phyloP scores from a whole-genome alignment of 1,140 invertebrate species.

The Trachymyrmex cornetzi region DNA sequence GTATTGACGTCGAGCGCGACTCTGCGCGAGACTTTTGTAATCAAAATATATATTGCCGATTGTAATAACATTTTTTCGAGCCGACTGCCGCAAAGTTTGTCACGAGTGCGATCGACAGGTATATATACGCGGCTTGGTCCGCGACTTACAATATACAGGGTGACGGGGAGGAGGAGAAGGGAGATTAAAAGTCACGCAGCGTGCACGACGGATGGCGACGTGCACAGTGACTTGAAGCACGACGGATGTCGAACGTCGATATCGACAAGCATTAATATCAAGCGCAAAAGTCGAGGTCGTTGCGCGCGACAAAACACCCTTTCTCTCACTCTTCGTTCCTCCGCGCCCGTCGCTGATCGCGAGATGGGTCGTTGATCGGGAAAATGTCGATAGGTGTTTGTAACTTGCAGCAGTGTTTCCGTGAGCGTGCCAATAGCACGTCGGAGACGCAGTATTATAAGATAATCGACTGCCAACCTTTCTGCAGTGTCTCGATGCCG shows the following conservation, averaged over 20 bases:
- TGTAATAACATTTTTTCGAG: not conserved
- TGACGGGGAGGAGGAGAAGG: not conserved
- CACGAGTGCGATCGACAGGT: slow-evolving; percentile 49
- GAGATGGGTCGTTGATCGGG: slow-evolving; percentile 56
- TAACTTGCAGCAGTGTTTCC: slow-evolving; percentile 52
- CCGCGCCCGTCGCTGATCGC: slow-evolving; percentile 21
- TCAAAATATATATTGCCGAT: slow-evolving; percentile 24
- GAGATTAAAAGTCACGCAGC: slow-evolving; percentile 60
- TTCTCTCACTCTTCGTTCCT: slow-evolving; percentile 41
- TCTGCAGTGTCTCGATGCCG: slow-evolving; percentile 34
- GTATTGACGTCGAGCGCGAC: not conserved
- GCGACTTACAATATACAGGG: slow-evolving; percentile 40
- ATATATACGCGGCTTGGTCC: slow-evolving; percentile 14
- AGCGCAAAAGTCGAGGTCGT: slow-evolving; percentile 57
- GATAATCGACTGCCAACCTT: slow-evolving; percentile 62
- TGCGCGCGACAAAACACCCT: slow-evolving; percentile 62
- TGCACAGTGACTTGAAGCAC: slow-evolving; percentile 40
- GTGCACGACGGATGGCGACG: slow-evolving; percentile 31
- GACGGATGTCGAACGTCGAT: slow-evolving; percentile 56
- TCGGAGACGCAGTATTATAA: slow-evolving; percentile 55
- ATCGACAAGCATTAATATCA: slow-evolving; percentile 62
- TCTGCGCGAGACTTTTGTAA: not conserved
- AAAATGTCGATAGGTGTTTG: slow-evolving; percentile 55
- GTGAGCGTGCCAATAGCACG: slow-evolving; percentile 54
- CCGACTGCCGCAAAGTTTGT: slow-evolving; percentile 17